Base-by-base conservation (phyloP, 2,888 invertebrate genomes). In the Candidula unifasciata region DNA sequence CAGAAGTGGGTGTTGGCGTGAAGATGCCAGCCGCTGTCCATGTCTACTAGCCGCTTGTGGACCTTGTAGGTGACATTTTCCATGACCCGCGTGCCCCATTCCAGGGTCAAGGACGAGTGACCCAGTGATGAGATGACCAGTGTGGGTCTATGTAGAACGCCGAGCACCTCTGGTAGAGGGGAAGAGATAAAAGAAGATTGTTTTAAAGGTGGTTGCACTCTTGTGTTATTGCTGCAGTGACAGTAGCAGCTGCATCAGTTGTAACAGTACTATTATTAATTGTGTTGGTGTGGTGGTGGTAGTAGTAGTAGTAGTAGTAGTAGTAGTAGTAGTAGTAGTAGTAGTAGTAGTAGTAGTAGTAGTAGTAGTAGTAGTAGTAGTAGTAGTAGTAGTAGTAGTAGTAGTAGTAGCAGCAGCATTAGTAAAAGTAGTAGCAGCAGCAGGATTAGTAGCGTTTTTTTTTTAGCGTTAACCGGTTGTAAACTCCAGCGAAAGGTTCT, bases 41-140 rank as follows among this genome's bases (percentile, higher is more conserved):
- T 82, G 60, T 91, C 91, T 27, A 89, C 87, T 73, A 96, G 96
- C 79, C 96, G 95, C 96, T 96, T 96, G 93, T 97, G 97, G 37
- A 97, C 95, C 90, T 96, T 91, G 87, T 95, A 95, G 90, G 93
- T 93, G 35, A 94, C 91, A 86, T 94, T 93, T 13, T 87, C 80
- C 66, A 90, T 86, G 3, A 89, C 94, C 94, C 92, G 90, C 94
- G 95, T 92, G 93, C 95, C 92, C 97, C 97, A 97, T 90, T 96
- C 96, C 74, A 97, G 94, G n/a, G 96, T 95, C n/a, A 97, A 94
- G 0, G 97, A 96, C 0, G 96, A 96, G 10, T 97, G 95, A 2
- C 96, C 96, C 86, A 96, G 93, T 76, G 96, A 96, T 92, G 97
- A 96, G 0, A 96, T 96, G 6, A 97, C 96, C 79, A 97, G 94